Percentiles rank a stretch among this genome's conserved stretches.
phyloP scores from a whole-genome alignment of 2,113 vertebrate genomes.

The Platysteira castanea region DNA sequence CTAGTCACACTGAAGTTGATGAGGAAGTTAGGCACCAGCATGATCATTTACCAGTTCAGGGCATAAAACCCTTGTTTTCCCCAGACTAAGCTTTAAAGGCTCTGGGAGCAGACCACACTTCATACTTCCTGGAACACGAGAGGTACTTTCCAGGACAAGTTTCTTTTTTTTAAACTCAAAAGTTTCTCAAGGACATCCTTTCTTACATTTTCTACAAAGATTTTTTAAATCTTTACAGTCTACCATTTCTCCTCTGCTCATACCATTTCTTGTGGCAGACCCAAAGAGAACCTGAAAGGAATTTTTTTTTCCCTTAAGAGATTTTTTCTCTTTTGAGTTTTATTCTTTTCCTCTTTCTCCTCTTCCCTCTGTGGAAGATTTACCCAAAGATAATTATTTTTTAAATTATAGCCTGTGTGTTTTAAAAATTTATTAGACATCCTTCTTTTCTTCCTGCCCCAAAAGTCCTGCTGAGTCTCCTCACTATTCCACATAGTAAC shows the following conservation, averaged over 20 bases:
- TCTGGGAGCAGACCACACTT: neutral
- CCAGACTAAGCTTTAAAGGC: neutral
- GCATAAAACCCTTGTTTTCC: conserved; percentile 26
- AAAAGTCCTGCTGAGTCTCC: neutral
- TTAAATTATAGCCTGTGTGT: neutral
- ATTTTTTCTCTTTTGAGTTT: neutral
- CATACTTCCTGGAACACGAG: neutral
- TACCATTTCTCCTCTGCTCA: neutral
- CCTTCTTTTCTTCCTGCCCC: neutral
- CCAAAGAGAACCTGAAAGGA: neutral
- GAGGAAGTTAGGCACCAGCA: neutral
- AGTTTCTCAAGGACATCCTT: neutral
- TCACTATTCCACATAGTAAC: neutral
- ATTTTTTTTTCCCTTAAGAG: neutral
- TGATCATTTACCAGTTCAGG: conserved; percentile 29
- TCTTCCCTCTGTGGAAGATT: neutral
- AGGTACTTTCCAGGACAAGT: neutral
- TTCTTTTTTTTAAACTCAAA: neutral
- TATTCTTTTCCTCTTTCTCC: neutral
- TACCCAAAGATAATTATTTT: neutral
- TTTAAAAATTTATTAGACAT: neutral
- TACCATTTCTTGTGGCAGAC: neutral
- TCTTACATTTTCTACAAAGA: neutral
- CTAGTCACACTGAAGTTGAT: neutral
- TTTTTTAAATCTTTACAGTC: neutral